Conservation (phyloP, 2,797 vertebrate genomes). For the Neostethus bicornis region DNA sequence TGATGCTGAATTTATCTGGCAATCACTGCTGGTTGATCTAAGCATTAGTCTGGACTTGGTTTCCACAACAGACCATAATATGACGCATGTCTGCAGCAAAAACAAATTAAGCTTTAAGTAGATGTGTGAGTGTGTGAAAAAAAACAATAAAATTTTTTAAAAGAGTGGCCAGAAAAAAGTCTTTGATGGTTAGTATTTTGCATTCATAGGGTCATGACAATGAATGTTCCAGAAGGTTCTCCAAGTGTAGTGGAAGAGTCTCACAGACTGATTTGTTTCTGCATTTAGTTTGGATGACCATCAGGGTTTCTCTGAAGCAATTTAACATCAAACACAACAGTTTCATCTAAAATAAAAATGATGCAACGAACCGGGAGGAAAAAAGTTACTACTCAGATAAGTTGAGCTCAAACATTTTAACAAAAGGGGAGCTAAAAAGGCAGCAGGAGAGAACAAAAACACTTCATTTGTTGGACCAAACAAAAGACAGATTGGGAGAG, state of each 20-base stretch:
- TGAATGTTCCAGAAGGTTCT: slow-evolving; percentile 45
- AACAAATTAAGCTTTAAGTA: slow-evolving; percentile 15
- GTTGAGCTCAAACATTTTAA: slow-evolving; percentile 52
- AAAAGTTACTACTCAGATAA: slow-evolving; percentile 43
- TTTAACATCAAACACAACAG: slow-evolving; percentile 29
- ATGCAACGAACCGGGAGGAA: slow-evolving; percentile 25
- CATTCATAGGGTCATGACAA: slow-evolving; percentile 38
- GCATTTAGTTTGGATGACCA: slow-evolving; percentile 43
- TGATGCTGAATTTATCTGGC: slow-evolving; percentile 53
- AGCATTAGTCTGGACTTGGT: slow-evolving; percentile 50
- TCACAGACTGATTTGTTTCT: slow-evolving; percentile 39
- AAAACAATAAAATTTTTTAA: slow-evolving; percentile 26
- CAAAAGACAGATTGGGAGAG: slow-evolving; percentile 29
- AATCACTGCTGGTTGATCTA: slow-evolving; percentile 53
- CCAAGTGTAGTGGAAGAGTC: slow-evolving; percentile 46
- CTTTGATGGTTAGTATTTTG: slow-evolving; percentile 28
- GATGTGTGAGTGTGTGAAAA: not conserved
- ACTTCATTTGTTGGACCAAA: slow-evolving; percentile 55
- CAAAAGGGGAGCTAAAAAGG: slow-evolving; percentile 20
- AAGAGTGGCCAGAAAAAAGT: slow-evolving; percentile 3
- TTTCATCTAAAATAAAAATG: slow-evolving; percentile 32
- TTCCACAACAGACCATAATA: slow-evolving; percentile 44
- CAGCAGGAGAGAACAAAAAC: slow-evolving; percentile 41
- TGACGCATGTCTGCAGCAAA: slow-evolving; percentile 28
- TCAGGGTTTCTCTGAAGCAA: slow-evolving; percentile 32